Evolutionary conservation across 2,113 vertebrate species (phyloP).

Genomic region (Myotis davidii): DNA sequence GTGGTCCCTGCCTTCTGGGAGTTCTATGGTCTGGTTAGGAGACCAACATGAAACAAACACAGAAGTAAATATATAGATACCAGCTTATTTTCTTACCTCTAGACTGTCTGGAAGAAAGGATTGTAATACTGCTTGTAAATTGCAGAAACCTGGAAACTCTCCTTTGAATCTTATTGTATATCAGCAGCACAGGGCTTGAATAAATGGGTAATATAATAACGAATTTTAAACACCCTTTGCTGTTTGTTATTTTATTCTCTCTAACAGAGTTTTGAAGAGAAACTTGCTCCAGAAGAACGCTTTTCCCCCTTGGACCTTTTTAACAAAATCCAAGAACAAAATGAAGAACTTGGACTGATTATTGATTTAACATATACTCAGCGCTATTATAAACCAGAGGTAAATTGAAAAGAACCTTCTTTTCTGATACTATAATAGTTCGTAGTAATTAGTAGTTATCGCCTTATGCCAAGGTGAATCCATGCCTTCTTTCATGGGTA

Average conservation of each 20-base stretch:
- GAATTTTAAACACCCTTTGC: not conserved
- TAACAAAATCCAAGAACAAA: conserved; percentile 82
- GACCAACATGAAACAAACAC: not conserved
- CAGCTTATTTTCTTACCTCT: not conserved
- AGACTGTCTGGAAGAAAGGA: not conserved
- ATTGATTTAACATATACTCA: conserved; percentile 93
- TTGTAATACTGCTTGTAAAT: not conserved
- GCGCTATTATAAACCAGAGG: conserved; percentile 90
- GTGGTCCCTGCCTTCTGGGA: not conserved
- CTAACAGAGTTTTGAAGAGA: conserved; percentile 84
- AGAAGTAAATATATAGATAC: not conserved
- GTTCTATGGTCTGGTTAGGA: not conserved
- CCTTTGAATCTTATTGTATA: not conserved
- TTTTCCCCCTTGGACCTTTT: conserved; percentile 91
- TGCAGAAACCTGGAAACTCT: not conserved
- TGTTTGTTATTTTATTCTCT: accelerated
- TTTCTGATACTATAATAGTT: conserved; percentile 23
- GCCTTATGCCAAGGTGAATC: not conserved
- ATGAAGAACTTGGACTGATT: conserved; percentile 91
- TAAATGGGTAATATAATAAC: not conserved
- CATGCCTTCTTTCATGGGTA: not conserved
- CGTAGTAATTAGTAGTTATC: not conserved
- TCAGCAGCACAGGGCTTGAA: not conserved
- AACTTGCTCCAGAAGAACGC: conserved; percentile 80
- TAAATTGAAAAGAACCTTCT: conserved; percentile 66